phyloP scores from a whole-genome alignment of 2,113 vertebrate genomes.

The Cheilinus undulatus region DNA sequence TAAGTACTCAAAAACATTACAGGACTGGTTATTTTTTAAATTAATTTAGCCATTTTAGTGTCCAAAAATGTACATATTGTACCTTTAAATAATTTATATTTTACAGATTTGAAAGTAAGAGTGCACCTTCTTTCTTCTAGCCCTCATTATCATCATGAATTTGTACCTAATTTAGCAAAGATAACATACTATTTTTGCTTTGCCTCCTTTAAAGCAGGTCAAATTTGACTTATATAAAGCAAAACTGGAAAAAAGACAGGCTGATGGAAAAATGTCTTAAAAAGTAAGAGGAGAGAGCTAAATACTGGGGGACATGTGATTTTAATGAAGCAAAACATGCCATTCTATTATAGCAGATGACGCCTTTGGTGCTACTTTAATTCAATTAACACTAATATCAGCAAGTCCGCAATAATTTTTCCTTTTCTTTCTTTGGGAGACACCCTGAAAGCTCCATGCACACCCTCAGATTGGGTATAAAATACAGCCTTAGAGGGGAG shows the following conservation, averaged over 20 bases:
- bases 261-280: not conserved
- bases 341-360: not conserved
- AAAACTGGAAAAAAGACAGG: not conserved
- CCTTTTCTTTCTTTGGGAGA: slow-evolving; percentile 16
- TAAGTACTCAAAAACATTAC: no score
- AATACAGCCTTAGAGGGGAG: slow-evolving; percentile 41
- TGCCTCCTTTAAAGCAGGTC: no score
- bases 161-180: no score
- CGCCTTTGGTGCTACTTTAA: slow-evolving; percentile 44
- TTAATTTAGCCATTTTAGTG: no score
- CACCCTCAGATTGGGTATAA: slow-evolving; percentile 37
- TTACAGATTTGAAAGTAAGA: no score
- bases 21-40: no score
- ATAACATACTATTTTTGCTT: no score
- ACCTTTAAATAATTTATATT: no score
- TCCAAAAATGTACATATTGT: no score
- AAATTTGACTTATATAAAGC: not conserved
- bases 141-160: no score
- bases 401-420: slow-evolving; percentile 24
- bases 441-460: slow-evolving; percentile 39
- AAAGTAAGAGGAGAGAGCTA: not conserved
- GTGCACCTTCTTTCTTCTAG: no score
- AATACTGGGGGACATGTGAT: slow-evolving; percentile 2
- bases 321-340: not conserved
- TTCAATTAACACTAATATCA: slow-evolving; percentile 61